Evolutionary conservation across 2,113 vertebrate species (phyloP).

Genomic region (Terrapene triunguis): DNA sequence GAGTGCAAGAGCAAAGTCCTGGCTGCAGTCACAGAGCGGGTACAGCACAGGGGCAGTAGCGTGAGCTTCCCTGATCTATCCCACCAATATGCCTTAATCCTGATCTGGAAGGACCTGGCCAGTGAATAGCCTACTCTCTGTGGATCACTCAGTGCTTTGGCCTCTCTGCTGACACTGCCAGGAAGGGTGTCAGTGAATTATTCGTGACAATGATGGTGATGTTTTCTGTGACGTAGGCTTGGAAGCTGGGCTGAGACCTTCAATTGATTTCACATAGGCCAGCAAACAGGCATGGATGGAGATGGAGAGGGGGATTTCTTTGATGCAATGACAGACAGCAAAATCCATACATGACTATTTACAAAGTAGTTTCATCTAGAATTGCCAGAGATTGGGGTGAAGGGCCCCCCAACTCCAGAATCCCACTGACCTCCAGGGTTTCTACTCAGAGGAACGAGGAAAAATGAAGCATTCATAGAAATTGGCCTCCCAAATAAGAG

Average conservation of each 20-base stretch:
- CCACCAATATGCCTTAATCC: background rate
- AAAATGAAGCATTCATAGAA: background rate
- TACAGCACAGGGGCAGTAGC: too few relatives aligned
- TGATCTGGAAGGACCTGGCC: background rate
- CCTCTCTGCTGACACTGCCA: background rate
- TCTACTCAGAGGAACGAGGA: background rate
- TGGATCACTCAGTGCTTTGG: background rate
- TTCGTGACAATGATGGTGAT: background rate
- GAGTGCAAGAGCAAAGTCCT: background rate
- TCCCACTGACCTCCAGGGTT: background rate
- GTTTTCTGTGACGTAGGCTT: background rate
- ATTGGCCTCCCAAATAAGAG: background rate
- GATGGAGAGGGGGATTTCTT: background rate
- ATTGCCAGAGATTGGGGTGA: background rate
- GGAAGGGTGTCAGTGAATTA: background rate
- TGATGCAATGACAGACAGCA: background rate
- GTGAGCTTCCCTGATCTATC: background rate
- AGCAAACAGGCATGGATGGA: background rate
- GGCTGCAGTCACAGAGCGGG: background rate
- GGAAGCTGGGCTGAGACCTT: background rate
- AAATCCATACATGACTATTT: background rate
- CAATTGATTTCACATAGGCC: background rate
- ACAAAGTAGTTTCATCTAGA: background rate
- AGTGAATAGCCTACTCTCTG: background rate
- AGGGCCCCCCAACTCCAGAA: background rate